A percentile compares a stretch with the other conserved stretches of the same genome.
Evolutionary conservation across 2,888 invertebrate species (phyloP).

Genomic region (Andrena bicolor): DNA sequence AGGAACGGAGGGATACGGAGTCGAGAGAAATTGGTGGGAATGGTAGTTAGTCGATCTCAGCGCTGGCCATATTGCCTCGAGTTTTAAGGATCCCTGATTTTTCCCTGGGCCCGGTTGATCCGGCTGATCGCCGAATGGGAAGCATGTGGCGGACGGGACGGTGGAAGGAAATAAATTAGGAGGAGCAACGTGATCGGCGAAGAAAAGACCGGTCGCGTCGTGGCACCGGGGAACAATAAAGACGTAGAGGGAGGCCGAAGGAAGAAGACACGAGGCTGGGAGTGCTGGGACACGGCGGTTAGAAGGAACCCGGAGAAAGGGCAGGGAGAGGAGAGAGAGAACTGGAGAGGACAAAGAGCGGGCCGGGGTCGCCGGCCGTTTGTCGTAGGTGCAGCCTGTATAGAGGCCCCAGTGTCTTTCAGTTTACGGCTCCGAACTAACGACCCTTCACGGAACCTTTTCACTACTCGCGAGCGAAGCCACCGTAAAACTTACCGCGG

Average conservation of each 20-base stretch:
- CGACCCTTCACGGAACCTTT: conserved; percentile 8
- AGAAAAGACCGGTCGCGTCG: conserved; percentile 48
- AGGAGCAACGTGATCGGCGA: conserved; percentile 43
- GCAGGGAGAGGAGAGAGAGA: conserved; percentile 29
- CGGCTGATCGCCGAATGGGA: too few relatives aligned
- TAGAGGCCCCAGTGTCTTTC: conserved; percentile 52
- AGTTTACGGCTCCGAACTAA: conserved; percentile 26
- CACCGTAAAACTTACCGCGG: background rate
- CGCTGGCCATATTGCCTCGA: background rate
- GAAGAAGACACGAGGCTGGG: conserved; percentile 16
- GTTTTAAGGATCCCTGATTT: too few relatives aligned
- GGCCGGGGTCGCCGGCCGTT: conserved; percentile 77
- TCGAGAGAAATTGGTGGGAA: background rate
- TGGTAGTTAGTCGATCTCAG: too few relatives aligned
- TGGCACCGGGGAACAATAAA: conserved; percentile 40
- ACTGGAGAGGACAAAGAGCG: conserved; percentile 74
- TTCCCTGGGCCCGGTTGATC: too few relatives aligned
- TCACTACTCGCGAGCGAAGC: background rate
- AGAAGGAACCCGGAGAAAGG: conserved; percentile 47
- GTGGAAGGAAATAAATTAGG: conserved; percentile 27
- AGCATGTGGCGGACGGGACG: background rate
- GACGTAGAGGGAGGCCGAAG: conserved; percentile 17
- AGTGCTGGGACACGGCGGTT: background rate
- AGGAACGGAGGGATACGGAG: too few relatives aligned
- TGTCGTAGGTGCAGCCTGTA: conserved; percentile 72